phyloP scores from a whole-genome alignment of 2,888 invertebrate species.

The Nowickia ferox region DNA sequence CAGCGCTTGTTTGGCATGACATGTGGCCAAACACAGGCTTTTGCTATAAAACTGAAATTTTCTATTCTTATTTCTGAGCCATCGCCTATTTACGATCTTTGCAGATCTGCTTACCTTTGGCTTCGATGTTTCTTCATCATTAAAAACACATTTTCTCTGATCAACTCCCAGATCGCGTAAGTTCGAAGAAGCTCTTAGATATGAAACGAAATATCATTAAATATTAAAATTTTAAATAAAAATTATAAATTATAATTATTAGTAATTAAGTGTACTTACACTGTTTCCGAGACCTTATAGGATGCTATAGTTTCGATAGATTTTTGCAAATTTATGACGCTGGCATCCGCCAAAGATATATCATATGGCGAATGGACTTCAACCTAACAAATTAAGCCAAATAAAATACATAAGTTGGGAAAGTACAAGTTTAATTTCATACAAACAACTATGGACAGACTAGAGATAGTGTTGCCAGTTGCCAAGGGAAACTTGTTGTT shows the following conservation, averaged over 20 bases:
- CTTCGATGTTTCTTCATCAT: constrained; percentile 83
- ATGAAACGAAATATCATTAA: not conserved
- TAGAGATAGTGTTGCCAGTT: no score
- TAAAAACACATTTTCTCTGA: constrained; percentile 84
- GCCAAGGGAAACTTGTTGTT: no score
- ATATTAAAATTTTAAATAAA: not conserved
- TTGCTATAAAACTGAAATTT: constrained; percentile 79
- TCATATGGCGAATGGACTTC: constrained; percentile 80
- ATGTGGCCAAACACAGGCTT: constrained; percentile 81
- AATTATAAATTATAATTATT: no score
- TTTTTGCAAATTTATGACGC: constrained; percentile 78
- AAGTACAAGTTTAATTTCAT: not conserved
- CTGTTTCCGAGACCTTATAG: constrained; percentile 81
- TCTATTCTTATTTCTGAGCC: not conserved
- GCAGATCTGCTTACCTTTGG: constrained; percentile 78
- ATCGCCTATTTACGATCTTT: no score
- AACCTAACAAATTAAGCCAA: not conserved
- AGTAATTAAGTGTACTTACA: constrained; percentile 76
- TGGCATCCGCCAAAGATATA: constrained; percentile 78
- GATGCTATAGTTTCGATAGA: constrained; percentile 81
- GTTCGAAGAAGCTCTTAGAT: constrained; percentile 77
- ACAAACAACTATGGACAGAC: no score
- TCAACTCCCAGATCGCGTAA: constrained; percentile 82
- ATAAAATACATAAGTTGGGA: not conserved
- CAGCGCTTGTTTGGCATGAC: constrained; percentile 84